These are phyloP conservation scores for Morpho deidamia DNA, from an alignment of 2,888 invertebrate species.

Conservation along the genomic window DNA sequence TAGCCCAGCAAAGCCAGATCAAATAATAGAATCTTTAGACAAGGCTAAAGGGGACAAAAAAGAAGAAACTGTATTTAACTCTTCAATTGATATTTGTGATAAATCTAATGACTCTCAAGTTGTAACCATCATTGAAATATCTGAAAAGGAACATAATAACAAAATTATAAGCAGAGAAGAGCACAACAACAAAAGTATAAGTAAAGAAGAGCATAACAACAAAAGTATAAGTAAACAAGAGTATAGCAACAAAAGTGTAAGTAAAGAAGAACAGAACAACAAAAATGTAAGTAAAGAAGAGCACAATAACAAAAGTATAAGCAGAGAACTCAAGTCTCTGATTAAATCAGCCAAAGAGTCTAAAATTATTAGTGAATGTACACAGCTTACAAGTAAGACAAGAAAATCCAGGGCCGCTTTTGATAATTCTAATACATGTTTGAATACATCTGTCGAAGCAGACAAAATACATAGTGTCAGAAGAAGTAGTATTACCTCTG, in stretches of 20 bases:
- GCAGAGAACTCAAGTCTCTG: conserved; percentile 80
- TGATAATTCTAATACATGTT: conserved; percentile 62
- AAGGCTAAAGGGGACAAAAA: conserved; percentile 18
- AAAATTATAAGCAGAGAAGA: conserved; percentile 73
- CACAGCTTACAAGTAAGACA: conserved; percentile 70
- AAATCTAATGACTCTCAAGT: conserved; percentile 49
- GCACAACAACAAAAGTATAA: too few relatives aligned
- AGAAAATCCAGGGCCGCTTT: conserved; percentile 62
- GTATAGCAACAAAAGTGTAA: too few relatives aligned
- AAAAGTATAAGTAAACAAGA: too few relatives aligned
- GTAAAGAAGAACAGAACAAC: too few relatives aligned
- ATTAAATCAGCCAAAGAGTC: conserved; percentile 83
- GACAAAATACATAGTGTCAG: conserved; percentile 48
- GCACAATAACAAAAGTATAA: conserved; percentile 50
- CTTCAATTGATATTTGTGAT: conserved; percentile 30
- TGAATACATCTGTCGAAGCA: conserved; percentile 55
- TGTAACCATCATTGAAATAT: conserved; percentile 40
- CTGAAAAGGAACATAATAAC: conserved; percentile 55
- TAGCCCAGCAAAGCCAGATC: conserved; percentile 18
- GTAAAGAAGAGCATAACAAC: too few relatives aligned
- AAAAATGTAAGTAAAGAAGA: too few relatives aligned
- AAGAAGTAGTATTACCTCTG: conserved; percentile 54
- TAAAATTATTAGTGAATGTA: conserved; percentile 80
- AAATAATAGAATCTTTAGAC: conserved; percentile 35
- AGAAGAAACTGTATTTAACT: conserved; percentile 13